These are phyloP conservation scores for Melanostigma gelatinosum DNA, from an alignment of 2,113 vertebrate genomes.

Conservation along the genomic window DNA sequence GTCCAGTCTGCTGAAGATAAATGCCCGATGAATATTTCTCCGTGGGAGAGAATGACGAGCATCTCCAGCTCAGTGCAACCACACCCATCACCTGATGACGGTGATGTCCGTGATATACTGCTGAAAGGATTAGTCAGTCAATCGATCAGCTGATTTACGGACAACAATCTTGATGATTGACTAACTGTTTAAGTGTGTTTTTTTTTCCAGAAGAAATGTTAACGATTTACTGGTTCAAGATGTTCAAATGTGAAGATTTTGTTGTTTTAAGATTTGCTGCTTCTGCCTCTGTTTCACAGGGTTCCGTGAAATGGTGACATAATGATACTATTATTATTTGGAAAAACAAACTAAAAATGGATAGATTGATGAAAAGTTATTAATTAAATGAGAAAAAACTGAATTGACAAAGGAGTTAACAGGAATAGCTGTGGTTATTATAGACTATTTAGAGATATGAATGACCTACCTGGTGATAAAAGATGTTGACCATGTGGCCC, in stretches of 20 bases:
- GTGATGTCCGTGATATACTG: background rate
- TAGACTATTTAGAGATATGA: too few relatives aligned
- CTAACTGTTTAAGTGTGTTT: too few relatives aligned
- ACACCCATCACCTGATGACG: background rate
- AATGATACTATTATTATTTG: background rate
- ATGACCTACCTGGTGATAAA: too few relatives aligned
- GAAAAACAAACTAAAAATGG: background rate
- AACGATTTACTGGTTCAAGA: background rate
- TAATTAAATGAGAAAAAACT: too few relatives aligned
- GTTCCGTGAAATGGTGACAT: background rate
- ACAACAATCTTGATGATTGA: too few relatives aligned
- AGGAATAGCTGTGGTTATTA: too few relatives aligned
- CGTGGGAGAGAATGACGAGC: background rate
- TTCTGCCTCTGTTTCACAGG: background rate
- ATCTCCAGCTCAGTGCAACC: conserved; percentile 8
- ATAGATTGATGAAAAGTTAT: background rate
- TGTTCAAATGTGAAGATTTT: background rate
- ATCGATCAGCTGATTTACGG: background rate
- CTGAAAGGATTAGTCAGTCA: background rate
- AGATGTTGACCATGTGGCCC: too few relatives aligned
- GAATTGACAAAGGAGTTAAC: too few relatives aligned
- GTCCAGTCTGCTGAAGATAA: too few relatives aligned
- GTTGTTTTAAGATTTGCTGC: background rate
- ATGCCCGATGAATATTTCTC: background rate
- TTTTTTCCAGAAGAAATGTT: background rate